Evolutionary conservation across 2,797 vertebrate genomes (phyloP), one percentile per base, ranked within the genome.

Genomic region (Pipistrellus nathusii): DNA sequence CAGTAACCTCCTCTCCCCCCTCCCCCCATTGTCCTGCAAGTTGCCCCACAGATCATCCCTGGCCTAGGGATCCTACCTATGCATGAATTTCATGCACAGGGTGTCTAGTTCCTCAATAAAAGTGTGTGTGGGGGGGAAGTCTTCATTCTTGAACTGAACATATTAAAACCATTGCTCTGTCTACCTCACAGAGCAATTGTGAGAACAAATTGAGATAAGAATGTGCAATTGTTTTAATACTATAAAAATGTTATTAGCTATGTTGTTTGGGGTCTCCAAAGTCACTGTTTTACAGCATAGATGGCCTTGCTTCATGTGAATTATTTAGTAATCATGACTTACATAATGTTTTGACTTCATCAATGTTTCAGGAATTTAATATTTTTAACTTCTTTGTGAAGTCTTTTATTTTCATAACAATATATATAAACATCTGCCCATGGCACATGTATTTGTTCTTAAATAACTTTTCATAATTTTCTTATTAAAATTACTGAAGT

Each of bases 331-430:
- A 80, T 86, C 12, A 71, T n/a, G 9, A 83, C 11, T n/a, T 71
- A 51, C 7, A 20, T 69, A 66, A 23, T 86, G 10, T 53, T 93
- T 86, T 51, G 4, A 13, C 17, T 78, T 86, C 23, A 30, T n/a
- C 77, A 64, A 46, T 85, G 30, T 89, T 72, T 68, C 23, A 90
- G 71, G 35, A 94, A 87, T 80, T 78, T 87, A 90, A 38, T 59
- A 51, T 38, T 38, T 72, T 59, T 90, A 78, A 86, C n/a, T 46
- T 81, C 10, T 62, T 71, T 27, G 25, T 78, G 32, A 91, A 81
- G 15, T 72, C 2, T 32, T 85, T 91, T 88, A 69, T 81, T 81
- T 93, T 96, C 18, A 17, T 48, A 73, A 73, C 15, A 84, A 2
- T 20, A 13, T 44, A 59, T 68, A 32, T 10, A 48, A 78, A 72